A percentile compares a stretch with the other conserved stretches of the same genome.
Evolutionary conservation across 2,113 vertebrate genomes (phyloP).

Genomic region (Festucalex cinctus): DNA sequence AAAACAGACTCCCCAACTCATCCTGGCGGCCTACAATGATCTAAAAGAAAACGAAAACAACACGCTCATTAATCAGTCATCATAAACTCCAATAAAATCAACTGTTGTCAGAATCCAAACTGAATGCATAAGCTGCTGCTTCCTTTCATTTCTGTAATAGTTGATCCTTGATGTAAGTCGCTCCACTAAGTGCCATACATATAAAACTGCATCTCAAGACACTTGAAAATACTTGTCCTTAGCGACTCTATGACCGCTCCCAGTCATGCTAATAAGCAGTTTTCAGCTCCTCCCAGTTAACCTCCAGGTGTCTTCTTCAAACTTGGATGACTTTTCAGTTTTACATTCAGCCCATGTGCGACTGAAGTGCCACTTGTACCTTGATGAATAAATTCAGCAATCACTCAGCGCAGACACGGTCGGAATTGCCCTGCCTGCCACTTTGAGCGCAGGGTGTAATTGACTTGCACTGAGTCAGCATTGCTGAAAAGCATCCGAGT

Average conservation of each 20-base stretch:
- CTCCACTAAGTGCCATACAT: constrained; percentile 12
- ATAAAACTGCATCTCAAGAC: constrained; percentile 17
- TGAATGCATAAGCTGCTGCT: neutral
- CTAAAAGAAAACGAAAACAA: neutral
- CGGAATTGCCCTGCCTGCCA: constrained; percentile 28
- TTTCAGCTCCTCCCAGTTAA: constrained; percentile 1
- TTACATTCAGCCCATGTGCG: constrained; percentile 38
- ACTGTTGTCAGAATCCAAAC: neutral
- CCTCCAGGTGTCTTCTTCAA: neutral
- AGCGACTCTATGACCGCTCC: constrained; percentile 5
- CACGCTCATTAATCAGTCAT: too few relatives aligned
- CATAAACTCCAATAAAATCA: neutral
- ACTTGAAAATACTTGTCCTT: constrained; percentile 10
- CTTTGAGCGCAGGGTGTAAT: constrained; percentile 38
- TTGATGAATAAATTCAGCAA: constrained; percentile 56
- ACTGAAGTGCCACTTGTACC: constrained; percentile 43
- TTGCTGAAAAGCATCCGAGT: constrained; percentile 43
- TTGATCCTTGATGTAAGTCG: neutral
- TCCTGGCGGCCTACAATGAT: neutral
- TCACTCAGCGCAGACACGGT: constrained; percentile 52
- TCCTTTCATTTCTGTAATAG: neutral
- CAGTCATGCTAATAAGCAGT: constrained; percentile 9
- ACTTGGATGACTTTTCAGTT: constrained; percentile 20
- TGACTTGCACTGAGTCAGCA: constrained; percentile 39
- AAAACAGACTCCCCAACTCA: too few relatives aligned